phyloP scores from a whole-genome alignment of 2,113 vertebrate genomes.

The Charadrius vociferus region DNA sequence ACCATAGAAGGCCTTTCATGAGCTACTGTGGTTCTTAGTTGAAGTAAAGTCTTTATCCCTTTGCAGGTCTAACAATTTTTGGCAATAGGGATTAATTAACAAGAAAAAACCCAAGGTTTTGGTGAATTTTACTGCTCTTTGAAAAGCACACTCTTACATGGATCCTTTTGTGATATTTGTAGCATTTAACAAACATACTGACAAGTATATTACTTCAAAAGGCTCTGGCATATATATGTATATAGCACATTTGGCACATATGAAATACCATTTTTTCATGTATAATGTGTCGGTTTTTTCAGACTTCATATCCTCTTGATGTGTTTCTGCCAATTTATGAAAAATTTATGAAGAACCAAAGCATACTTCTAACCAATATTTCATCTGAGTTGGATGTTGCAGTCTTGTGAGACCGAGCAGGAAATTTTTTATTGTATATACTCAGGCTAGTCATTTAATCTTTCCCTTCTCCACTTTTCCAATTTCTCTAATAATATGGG shows the following conservation, averaged over 20 bases:
- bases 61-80: neutral
- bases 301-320: neutral
- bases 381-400: neutral
- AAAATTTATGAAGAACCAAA: neutral
- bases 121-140: neutral
- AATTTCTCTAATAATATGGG: neutral
- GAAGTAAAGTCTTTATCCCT: neutral
- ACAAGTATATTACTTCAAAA: neutral
- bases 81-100: neutral
- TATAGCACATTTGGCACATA: too few relatives aligned
- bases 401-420: neutral
- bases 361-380: neutral
- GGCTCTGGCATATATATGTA: neutral
- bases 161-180: neutral
- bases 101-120: neutral
- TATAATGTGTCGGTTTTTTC: neutral
- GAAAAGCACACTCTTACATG: neutral
- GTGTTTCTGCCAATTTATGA: neutral
- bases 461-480: neutral
- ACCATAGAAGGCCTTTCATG: neutral
- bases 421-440: neutral
- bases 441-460: neutral
- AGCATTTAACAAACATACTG: neutral
- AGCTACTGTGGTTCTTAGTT: accelerated
- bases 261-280: neutral